These are phyloP conservation scores for Suricata suricatta DNA, from an alignment of 2,113 vertebrate genomes.

Conservation along the genomic window DNA sequence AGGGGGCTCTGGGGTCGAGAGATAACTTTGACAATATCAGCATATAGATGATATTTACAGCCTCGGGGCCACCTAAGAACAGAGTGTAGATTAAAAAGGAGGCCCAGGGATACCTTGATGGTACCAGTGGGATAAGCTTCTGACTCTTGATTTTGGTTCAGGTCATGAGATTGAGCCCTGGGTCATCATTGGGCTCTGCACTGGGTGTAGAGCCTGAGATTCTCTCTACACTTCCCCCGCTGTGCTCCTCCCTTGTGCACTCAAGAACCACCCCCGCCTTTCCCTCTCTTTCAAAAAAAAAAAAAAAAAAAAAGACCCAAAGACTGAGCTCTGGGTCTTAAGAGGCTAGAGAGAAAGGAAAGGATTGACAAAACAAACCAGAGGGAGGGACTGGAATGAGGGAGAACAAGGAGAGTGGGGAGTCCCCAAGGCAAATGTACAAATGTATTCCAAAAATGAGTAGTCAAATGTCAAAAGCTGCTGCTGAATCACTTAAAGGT, in stretches of 20 bases:
- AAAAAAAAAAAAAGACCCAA: background rate
- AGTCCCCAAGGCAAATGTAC: background rate
- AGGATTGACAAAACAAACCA: background rate
- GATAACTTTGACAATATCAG: background rate
- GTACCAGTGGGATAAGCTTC: too few relatives aligned
- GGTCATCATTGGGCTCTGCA: too few relatives aligned
- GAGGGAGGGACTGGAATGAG: background rate
- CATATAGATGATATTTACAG: background rate
- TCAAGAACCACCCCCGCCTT: too few relatives aligned
- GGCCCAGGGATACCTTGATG: too few relatives aligned
- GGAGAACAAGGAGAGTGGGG: background rate
- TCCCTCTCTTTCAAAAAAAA: too few relatives aligned
- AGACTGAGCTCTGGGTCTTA: background rate
- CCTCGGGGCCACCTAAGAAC: background rate
- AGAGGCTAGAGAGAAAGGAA: background rate
- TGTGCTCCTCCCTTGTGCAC: too few relatives aligned
- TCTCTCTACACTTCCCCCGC: too few relatives aligned
- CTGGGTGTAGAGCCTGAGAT: too few relatives aligned
- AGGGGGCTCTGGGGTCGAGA: background rate
- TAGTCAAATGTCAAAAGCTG: background rate
- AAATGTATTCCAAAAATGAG: background rate
- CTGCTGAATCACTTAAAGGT: background rate
- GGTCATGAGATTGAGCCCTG: too few relatives aligned
- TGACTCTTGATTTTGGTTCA: too few relatives aligned
- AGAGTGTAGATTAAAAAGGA: background rate